These are phyloP conservation scores for Siderastrea siderea DNA, from an alignment of 92 coral and sea anemone genomes.

Conservation along the genomic window DNA sequence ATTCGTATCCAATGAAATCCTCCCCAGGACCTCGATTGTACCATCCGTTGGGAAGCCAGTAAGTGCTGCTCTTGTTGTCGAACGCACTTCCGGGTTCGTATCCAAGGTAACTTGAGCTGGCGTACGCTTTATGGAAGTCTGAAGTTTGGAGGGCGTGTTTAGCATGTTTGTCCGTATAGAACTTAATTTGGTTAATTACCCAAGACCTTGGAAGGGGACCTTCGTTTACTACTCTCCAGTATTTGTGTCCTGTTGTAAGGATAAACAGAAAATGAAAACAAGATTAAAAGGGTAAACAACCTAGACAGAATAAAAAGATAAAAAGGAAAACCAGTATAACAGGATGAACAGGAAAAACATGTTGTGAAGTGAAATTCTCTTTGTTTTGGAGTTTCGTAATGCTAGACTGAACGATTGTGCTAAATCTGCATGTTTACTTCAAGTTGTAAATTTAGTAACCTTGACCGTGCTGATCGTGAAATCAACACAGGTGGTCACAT, in stretches of 20 bases:
- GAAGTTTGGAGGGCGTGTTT: slow-evolving; percentile 51
- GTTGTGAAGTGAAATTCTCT: too few species aligned
- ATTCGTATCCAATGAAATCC: slow-evolving; percentile 91
- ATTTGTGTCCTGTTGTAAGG: slow-evolving; percentile 72
- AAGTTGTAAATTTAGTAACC: too few species aligned
- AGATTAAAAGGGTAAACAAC: neutral
- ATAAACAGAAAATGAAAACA: neutral
- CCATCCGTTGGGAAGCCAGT: slow-evolving; percentile 99
- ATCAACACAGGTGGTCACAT: too few species aligned
- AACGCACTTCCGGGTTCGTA: slow-evolving; percentile 89
- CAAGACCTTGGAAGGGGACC: slow-evolving; percentile 85
- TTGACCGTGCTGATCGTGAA: too few species aligned
- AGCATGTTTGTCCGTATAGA: slow-evolving; percentile 81
- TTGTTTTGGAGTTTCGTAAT: too few species aligned
- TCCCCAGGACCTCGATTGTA: slow-evolving; percentile 87
- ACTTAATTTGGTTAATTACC: slow-evolving; percentile 81
- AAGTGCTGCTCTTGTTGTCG: slow-evolving; percentile 75
- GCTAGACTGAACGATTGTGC: too few species aligned
- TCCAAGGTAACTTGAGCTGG: slow-evolving; percentile 91
- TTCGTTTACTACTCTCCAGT: slow-evolving; percentile 90
- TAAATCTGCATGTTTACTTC: too few species aligned
- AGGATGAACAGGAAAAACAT: neutral
- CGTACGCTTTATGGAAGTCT: slow-evolving; percentile 70
- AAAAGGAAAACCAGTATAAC: neutral
- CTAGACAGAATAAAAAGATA: neutral